A percentile compares a stretch with the other conserved stretches of the same genome.
Conservation (phyloP, 2,113 vertebrate species). For the Struthidea cinerea region DNA sequence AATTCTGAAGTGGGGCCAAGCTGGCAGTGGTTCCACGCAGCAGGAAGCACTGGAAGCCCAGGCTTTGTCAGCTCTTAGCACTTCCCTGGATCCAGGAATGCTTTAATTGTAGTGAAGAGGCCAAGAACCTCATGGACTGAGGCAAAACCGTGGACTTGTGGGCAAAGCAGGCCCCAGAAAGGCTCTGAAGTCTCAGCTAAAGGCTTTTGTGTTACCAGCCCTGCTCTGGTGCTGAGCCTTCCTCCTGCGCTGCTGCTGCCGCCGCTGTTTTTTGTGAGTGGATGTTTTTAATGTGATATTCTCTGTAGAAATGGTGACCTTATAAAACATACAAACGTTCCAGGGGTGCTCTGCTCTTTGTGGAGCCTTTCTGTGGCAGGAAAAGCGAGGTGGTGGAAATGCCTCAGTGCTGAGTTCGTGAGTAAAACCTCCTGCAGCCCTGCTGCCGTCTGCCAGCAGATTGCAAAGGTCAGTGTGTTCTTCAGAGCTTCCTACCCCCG, state of each 20-base stretch:
- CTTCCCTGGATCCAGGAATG: background rate
- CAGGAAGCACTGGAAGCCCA: background rate
- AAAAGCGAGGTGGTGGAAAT: background rate
- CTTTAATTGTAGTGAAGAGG: background rate
- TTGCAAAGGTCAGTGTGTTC: background rate
- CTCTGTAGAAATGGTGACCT: background rate
- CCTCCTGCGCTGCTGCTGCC: background rate
- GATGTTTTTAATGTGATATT: background rate
- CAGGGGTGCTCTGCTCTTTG: background rate
- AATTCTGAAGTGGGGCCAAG: background rate
- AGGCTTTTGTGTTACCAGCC: background rate
- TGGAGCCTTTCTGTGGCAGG: background rate
- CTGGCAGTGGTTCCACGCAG: background rate
- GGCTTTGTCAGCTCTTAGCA: background rate
- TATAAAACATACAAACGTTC: background rate
- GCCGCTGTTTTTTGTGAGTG: background rate
- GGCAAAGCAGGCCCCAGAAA: background rate
- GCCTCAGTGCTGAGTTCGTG: background rate
- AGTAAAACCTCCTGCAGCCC: background rate
- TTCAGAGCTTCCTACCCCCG: rapidly evolving
- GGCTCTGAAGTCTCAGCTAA: background rate
- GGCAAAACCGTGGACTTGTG: background rate
- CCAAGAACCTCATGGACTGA: rapidly evolving
- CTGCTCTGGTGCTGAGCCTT: background rate
- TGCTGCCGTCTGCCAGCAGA: background rate